A percentile compares a stretch with the other conserved stretches of the same genome.
Conservation (phyloP, 1,140 invertebrate genomes). For the Psilanteris sp. region DNA sequence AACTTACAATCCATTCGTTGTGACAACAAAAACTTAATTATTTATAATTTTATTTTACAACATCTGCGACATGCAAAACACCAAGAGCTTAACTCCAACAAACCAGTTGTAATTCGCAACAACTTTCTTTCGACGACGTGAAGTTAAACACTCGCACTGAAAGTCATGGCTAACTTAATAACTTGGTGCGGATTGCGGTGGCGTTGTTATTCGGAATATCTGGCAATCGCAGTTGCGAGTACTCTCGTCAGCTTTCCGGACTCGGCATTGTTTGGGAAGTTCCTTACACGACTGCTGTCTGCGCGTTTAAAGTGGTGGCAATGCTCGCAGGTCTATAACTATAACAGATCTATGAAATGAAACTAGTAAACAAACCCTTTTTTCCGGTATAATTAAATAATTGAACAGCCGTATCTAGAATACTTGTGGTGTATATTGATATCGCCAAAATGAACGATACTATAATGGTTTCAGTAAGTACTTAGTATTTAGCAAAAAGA, state of each 20-base stretch:
- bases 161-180: conserved; percentile 40
- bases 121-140: conserved; percentile 32
- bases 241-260: conserved; percentile 48
- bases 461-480: too few relatives aligned
- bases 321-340: too few relatives aligned
- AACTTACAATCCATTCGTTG: too few relatives aligned
- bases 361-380: too few relatives aligned
- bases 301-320: conserved; percentile 1
- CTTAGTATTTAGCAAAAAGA: too few relatives aligned
- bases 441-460: too few relatives aligned
- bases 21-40: too few relatives aligned
- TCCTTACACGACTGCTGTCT: conserved; percentile 28
- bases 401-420: too few relatives aligned
- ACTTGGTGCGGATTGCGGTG: conserved; percentile 27
- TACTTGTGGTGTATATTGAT: too few relatives aligned
- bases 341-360: conserved; percentile 5
- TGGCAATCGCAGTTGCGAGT: conserved; percentile 43
- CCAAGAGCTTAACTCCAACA: conserved; percentile 23
- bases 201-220: conserved; percentile 45
- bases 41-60: conserved; percentile 22
- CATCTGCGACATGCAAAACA: conserved; percentile 24
- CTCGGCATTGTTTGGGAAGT: conserved; percentile 49
- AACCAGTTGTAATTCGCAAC: conserved; percentile 31
- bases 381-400: too few relatives aligned
- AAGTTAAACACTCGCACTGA: conserved; percentile 35